Conservation (phyloP, 2,113 vertebrate genomes). For the Macaca fascicularis region DNA sequence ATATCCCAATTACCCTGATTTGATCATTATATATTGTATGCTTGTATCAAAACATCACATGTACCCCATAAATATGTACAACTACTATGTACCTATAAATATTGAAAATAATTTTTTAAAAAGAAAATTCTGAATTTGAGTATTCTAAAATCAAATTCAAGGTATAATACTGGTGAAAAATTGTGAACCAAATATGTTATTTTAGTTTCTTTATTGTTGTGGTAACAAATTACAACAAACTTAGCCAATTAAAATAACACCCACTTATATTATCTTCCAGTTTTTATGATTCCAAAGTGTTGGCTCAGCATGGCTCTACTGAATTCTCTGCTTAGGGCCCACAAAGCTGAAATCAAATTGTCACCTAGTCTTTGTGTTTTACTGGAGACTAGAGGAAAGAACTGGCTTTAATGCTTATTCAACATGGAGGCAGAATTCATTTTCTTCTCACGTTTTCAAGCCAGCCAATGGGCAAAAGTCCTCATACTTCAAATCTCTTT, state of each 20-base stretch:
- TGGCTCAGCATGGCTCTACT: neutral
- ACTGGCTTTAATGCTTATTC: neutral
- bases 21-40: too few relatives aligned
- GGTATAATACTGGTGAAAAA: neutral
- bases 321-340: neutral
- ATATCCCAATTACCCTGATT: too few relatives aligned
- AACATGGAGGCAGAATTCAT: neutral
- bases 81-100: too few relatives aligned
- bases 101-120: neutral
- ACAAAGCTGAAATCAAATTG: neutral
- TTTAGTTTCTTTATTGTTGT: neutral
- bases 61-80: too few relatives aligned
- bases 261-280: neutral
- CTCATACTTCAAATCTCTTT: neutral
- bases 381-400: neutral
- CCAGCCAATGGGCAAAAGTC: neutral
- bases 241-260: neutral
- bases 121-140: neutral
- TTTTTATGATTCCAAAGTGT: neutral
- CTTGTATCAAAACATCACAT: too few relatives aligned
- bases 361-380: neutral
- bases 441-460: neutral
- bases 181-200: neutral
- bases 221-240: neutral
- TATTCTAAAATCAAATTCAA: neutral